phyloP scores from a whole-genome alignment of 2,888 invertebrate species.

The Epinotia brunnichana region DNA sequence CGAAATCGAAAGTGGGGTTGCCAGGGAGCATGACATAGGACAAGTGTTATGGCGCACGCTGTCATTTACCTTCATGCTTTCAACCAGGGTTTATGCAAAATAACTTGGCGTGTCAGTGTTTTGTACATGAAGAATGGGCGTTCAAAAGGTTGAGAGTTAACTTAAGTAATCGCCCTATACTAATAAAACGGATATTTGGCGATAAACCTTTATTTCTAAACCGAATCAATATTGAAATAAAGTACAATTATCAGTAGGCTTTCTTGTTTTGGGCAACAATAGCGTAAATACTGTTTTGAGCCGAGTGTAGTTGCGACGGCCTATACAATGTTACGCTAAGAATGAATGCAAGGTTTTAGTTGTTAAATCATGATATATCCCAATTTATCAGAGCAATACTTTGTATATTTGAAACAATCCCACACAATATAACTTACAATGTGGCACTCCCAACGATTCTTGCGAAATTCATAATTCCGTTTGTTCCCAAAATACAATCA shows the following conservation, averaged over 20 bases:
- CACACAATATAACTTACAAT: background rate
- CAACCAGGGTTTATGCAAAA: too few relatives aligned
- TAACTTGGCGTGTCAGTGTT: too few relatives aligned
- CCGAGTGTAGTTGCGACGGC: background rate
- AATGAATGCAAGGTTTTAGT: background rate
- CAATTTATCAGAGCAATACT: constrained; percentile 10
- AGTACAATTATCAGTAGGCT: constrained; percentile 28
- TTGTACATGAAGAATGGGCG: too few relatives aligned
- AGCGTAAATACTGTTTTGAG: constrained; percentile 2
- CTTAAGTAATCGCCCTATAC: background rate
- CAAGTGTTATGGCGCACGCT: too few relatives aligned
- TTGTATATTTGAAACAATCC: constrained; percentile 14
- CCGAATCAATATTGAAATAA: constrained; percentile 9
- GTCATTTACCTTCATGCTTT: too few relatives aligned
- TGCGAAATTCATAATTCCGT: too few relatives aligned
- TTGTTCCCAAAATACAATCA: too few relatives aligned
- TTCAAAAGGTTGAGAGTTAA: too few relatives aligned
- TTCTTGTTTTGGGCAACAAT: constrained; percentile 20
- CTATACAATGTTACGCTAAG: background rate
- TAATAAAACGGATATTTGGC: constrained; percentile 32
- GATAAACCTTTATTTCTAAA: constrained; percentile 44
- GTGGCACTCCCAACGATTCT: too few relatives aligned
- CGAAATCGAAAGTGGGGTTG: too few relatives aligned
- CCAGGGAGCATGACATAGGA: too few relatives aligned
- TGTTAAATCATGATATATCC: background rate